These are phyloP conservation scores for Microcebus lehilahytsara DNA, from an alignment of 2,113 vertebrate species.

Conservation along the genomic window DNA sequence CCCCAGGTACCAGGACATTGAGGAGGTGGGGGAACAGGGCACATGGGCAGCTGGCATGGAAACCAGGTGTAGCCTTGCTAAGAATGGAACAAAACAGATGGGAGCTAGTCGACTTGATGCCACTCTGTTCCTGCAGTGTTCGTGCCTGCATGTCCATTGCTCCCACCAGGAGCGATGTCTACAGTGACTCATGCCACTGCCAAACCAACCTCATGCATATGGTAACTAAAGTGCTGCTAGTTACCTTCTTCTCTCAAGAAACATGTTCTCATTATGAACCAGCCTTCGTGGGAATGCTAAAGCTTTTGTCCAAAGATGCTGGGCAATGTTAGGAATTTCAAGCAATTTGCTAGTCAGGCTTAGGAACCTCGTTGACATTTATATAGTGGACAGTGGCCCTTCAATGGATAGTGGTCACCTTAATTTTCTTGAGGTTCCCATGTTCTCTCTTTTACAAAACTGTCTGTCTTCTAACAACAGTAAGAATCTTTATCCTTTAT, in stretches of 20 bases:
- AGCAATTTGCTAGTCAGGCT: neutral
- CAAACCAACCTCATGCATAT: neutral
- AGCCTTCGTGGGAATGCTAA: neutral
- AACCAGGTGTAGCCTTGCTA: neutral
- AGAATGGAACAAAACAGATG: neutral
- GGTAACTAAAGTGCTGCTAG: neutral
- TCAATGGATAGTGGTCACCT: neutral
- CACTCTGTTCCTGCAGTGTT: accelerated
- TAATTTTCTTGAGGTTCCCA: neutral
- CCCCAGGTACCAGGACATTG: neutral
- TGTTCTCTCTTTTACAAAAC: neutral
- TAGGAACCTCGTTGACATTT: neutral
- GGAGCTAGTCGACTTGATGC: neutral
- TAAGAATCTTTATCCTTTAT: neutral
- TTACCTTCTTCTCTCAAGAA: neutral
- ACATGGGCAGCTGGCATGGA: neutral
- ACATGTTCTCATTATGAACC: neutral
- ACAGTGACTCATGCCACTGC: neutral
- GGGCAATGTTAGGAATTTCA: neutral
- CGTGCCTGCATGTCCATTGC: neutral
- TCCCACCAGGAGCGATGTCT: neutral
- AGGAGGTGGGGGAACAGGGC: accelerated
- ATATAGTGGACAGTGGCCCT: neutral
- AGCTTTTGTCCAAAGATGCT: neutral
- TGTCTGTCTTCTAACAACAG: neutral